Evolutionary conservation across 2,113 vertebrate genomes (phyloP).

Genomic region (Tragelaphus buxtoni): DNA sequence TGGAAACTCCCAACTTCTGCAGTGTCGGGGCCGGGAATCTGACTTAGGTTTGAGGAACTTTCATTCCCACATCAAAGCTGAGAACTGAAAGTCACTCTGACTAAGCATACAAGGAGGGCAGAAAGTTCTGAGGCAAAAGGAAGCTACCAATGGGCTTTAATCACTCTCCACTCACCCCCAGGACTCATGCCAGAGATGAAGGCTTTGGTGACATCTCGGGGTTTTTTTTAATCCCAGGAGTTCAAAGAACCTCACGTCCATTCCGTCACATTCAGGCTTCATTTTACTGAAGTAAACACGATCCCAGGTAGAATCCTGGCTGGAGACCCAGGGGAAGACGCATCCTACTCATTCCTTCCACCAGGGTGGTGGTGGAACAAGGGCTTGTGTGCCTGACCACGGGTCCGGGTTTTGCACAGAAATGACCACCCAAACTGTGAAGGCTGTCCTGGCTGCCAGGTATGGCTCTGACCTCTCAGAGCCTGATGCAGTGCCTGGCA

Average conservation of each 20-base stretch:
- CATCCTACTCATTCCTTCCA: not conserved
- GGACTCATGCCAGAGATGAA: not conserved
- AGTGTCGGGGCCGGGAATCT: fast-evolving
- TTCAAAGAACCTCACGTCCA: not conserved
- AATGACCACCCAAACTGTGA: not conserved
- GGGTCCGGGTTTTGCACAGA: not conserved
- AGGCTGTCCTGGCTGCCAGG: not conserved
- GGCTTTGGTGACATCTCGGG: not conserved
- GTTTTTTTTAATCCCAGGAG: not conserved
- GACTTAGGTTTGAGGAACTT: not conserved
- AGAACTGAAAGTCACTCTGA: not conserved
- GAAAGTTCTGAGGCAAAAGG: not conserved
- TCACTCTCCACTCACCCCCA: not conserved
- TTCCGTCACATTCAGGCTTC: not conserved
- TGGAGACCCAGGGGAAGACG: not conserved
- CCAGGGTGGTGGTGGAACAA: fast-evolving
- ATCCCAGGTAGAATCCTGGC: not conserved
- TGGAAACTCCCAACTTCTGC: not conserved
- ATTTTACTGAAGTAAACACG: not conserved
- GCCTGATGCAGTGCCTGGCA: fast-evolving
- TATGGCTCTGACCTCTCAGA: not conserved
- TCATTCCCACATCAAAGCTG: not conserved
- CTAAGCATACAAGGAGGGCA: not conserved
- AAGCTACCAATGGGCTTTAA: not conserved
- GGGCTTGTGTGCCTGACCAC: not conserved